A percentile compares a stretch with the other conserved stretches of the same genome.
These are phyloP conservation scores for Dicrurus megarhynchus DNA, from an alignment of 2,113 vertebrate genomes.

Conservation along the genomic window DNA sequence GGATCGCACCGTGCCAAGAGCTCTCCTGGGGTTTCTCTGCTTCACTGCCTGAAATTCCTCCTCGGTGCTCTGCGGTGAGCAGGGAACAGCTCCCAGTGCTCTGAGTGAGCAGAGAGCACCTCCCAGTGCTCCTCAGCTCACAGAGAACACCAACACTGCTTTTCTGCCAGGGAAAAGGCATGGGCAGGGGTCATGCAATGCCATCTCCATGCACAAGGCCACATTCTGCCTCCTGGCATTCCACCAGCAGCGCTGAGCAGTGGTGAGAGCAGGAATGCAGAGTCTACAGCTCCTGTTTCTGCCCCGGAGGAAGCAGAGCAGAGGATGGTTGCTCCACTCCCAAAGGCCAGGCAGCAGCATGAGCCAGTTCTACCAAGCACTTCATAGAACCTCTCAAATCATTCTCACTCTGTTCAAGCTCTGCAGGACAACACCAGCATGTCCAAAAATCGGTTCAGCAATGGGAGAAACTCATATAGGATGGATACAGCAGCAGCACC, in stretches of 20 bases:
- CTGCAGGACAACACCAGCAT: background rate
- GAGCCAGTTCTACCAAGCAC: background rate
- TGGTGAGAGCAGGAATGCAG: background rate
- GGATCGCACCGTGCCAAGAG: rapidly evolving
- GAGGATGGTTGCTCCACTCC: background rate
- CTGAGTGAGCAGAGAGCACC: background rate
- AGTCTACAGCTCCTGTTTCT: background rate
- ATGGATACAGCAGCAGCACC: background rate
- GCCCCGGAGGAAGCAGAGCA: background rate
- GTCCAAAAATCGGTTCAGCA: background rate
- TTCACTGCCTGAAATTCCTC: background rate
- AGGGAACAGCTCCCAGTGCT: background rate
- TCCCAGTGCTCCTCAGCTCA: background rate
- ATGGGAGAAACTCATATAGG: background rate
- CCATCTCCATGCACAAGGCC: rapidly evolving
- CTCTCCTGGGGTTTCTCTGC: background rate
- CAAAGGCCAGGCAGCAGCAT: background rate
- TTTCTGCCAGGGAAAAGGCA: background rate
- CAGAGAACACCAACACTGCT: background rate
- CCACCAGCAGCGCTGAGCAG: rapidly evolving
- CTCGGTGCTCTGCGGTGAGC: background rate
- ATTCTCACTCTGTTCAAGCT: background rate
- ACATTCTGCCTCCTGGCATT: background rate
- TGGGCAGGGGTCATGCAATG: background rate
- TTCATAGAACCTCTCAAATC: background rate